These are phyloP conservation scores for Chironomus tentans DNA, from an alignment of 2,888 invertebrate species.

Conservation along the genomic window DNA sequence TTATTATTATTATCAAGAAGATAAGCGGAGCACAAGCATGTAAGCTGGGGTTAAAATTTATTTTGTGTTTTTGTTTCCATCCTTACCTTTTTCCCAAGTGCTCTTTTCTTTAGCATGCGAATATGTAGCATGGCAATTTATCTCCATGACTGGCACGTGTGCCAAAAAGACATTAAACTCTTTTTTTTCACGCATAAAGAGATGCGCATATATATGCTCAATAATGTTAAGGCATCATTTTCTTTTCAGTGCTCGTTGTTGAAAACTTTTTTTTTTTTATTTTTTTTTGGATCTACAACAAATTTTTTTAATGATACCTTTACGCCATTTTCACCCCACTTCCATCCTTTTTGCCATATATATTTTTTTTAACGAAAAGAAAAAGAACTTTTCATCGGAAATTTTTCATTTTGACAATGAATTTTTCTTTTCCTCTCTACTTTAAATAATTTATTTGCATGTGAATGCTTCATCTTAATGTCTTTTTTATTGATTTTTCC, in stretches of 20 bases:
- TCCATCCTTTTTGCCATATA: neutral
- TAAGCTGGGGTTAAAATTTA: too few species aligned
- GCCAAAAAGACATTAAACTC: slow-evolving; percentile 3
- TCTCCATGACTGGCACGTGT: slow-evolving; percentile 19
- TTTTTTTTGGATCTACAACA: neutral
- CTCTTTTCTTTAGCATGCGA: neutral
- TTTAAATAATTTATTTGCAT: slow-evolving; percentile 6
- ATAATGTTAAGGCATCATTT: neutral
- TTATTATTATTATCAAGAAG: too few species aligned
- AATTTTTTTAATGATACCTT: neutral
- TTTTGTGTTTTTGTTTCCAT: too few species aligned
- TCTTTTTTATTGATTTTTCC: slow-evolving; percentile 16
- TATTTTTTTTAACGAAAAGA: neutral
- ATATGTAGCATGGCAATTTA: slow-evolving; percentile 3
- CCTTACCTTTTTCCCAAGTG: too few species aligned
- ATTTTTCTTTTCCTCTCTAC: neutral
- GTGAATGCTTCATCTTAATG: slow-evolving; percentile 1
- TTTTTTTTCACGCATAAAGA: neutral
- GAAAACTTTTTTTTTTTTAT: neutral
- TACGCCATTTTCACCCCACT: neutral
- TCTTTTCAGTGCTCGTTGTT: too few species aligned
- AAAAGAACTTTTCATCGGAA: neutral
- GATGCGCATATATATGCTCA: neutral
- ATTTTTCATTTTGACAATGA: slow-evolving; percentile 10
- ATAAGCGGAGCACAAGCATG: too few species aligned